Conservation (phyloP, 2,113 vertebrate species). For the Turnix velox region DNA sequence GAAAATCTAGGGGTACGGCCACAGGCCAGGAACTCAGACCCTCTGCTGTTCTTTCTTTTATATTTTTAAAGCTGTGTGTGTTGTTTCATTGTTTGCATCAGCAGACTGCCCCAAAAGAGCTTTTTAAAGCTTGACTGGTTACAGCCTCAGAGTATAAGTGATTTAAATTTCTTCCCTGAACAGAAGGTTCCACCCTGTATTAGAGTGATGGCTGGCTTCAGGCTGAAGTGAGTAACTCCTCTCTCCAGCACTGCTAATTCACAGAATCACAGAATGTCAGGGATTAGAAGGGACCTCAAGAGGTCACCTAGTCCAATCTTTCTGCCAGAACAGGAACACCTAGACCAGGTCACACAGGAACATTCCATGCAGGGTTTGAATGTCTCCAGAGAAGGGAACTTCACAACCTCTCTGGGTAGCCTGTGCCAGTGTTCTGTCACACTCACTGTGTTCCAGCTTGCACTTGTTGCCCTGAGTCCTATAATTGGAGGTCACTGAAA, state of each 20-base stretch:
- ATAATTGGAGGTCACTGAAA: too few relatives aligned
- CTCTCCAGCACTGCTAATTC: neutral
- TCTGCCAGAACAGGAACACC: too few relatives aligned
- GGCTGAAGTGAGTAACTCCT: neutral
- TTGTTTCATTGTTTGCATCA: neutral
- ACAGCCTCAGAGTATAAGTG: neutral
- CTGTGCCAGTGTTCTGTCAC: too few relatives aligned
- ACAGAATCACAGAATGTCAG: too few relatives aligned
- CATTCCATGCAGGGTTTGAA: too few relatives aligned
- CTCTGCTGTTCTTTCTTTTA: neutral
- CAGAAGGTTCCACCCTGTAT: neutral
- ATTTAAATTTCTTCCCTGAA: neutral
- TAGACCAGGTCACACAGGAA: too few relatives aligned
- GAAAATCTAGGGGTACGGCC: constrained; percentile 96
- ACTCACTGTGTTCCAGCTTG: too few relatives aligned
- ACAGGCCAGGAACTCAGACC: constrained; percentile 45
- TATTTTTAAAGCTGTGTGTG: neutral
- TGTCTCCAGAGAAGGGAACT: too few relatives aligned
- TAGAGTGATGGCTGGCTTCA: neutral
- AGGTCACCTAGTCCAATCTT: too few relatives aligned
- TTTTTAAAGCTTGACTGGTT: neutral
- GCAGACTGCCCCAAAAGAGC: neutral
- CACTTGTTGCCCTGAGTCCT: too few relatives aligned
- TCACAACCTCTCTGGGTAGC: too few relatives aligned
- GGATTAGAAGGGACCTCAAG: too few relatives aligned